Evolutionary conservation across 2,113 vertebrate species (phyloP), one percentile per base, ranked within the genome.

Genomic region (Istiophorus platypterus): DNA sequence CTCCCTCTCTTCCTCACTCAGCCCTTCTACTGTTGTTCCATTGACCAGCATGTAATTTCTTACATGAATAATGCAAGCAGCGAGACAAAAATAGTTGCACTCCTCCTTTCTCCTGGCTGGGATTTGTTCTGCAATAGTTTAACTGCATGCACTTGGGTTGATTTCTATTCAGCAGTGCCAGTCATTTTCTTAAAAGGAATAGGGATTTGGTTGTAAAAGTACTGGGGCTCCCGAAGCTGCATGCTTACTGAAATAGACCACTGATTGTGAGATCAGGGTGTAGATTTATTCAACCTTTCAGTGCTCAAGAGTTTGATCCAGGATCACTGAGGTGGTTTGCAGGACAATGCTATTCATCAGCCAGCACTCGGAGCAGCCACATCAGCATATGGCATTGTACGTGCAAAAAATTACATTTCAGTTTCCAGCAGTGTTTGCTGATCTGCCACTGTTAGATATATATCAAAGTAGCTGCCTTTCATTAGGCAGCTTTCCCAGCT

Each of bases 61-160:
- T 14, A 58, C 69, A 93, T 94, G 90, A 94, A 95, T 93, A 93
- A 94, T 93, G 93, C 89, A 94, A 76, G 72, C 59, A 18, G 52
- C 1, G 74, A 72, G 86, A 82, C 88, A 76, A 82, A 93, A 92
- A 92, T 93, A 93, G 92, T 91, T 80, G 78, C 82, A 59, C 73
- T 68, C 77, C 72, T 63, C 81, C 59, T 54, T 86, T 86, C 74
- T 88, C 66, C 58, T 80, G 69, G 56, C 72, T 72, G 31, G 63
- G 79, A 87, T 92, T 93, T 91, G 76, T 86, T 89, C 81, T 83
- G 84, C 80, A 68, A 76, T 76, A 86, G 78, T 89, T 90, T 82
- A 88, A 87, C 76, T 59, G 76, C 84, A 75, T 72, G 58, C 7
- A 49, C 29, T 84, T 18, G 54, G 57, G 64, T 64, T 79, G 62